Percentiles rank a stretch among this genome's conserved stretches.
phyloP scores from a whole-genome alignment of 1,140 invertebrate species.

The Conus ventricosus region DNA sequence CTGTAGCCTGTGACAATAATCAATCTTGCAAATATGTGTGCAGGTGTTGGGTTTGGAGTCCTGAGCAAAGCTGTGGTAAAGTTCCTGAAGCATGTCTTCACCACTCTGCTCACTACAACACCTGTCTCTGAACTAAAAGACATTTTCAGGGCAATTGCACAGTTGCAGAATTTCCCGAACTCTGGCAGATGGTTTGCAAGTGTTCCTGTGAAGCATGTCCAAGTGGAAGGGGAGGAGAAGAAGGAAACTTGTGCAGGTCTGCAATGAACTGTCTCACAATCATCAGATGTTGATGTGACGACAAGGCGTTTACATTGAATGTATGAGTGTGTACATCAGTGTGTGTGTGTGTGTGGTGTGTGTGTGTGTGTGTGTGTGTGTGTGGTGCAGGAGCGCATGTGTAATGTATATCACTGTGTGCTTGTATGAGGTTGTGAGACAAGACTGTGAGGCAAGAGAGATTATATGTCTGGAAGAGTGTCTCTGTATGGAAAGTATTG shows the following conservation, averaged over 20 bases:
- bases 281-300: not conserved
- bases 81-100: conserved; percentile 83
- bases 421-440: not conserved
- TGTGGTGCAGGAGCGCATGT: conserved; percentile 12
- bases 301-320: not conserved
- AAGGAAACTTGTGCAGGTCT: conserved; percentile 5
- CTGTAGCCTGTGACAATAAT: too few relatives aligned
- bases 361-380: not conserved
- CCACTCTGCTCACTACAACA: conserved; percentile 81
- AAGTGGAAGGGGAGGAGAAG: conserved; percentile 73
- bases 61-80: conserved; percentile 83
- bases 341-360: not conserved
- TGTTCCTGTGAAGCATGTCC: conserved; percentile 89
- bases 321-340: not conserved
- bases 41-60: conserved; percentile 88
- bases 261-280: not conserved
- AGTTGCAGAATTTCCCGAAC: conserved; percentile 81
- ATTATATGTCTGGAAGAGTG: too few relatives aligned
- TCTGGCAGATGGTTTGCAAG: conserved; percentile 84
- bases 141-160: conserved; percentile 82
- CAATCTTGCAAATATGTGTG: not conserved
- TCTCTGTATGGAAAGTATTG: too few relatives aligned
- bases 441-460: too few relatives aligned
- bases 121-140: conserved; percentile 78
- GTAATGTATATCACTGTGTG: not conserved